Conservation (phyloP, 2,113 vertebrate species). For the Pongo abelii region DNA sequence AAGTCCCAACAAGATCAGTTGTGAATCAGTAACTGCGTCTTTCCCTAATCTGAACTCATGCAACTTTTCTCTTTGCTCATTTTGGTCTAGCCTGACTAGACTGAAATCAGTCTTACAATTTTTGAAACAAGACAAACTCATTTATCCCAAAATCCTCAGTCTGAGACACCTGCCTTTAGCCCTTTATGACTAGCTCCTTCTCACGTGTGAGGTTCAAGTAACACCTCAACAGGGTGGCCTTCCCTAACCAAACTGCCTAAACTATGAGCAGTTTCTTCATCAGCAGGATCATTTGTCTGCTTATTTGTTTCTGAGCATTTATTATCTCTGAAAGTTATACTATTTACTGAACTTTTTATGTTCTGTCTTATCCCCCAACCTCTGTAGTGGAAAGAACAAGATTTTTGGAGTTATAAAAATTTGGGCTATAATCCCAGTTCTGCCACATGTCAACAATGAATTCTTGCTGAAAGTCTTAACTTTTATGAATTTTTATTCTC, state of each 20-base stretch:
- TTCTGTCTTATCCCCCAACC: background rate
- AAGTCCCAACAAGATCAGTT: background rate
- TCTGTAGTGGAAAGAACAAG: background rate
- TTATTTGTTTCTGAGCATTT: background rate
- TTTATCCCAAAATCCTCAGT: background rate
- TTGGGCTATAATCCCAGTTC: background rate
- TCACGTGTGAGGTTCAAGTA: background rate
- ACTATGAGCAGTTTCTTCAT: background rate
- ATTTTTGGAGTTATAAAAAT: background rate
- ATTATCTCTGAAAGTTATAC: background rate
- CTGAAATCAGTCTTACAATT: background rate
- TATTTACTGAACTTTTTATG: background rate
- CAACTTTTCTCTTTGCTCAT: background rate
- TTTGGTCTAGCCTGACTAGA: background rate
- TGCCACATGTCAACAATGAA: background rate
- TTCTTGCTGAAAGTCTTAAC: background rate
- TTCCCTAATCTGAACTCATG: background rate
- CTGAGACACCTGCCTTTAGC: background rate
- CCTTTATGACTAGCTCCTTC: background rate
- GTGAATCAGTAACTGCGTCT: background rate
- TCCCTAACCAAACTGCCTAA: background rate
- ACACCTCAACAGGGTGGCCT: too few relatives aligned
- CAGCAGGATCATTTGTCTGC: background rate
- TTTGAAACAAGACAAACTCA: background rate
- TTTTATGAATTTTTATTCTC: background rate